Evolutionary conservation across 1,140 invertebrate genomes (phyloP), one percentile per base, ranked within the genome.

Genomic region (Heliconius eleuchia): DNA sequence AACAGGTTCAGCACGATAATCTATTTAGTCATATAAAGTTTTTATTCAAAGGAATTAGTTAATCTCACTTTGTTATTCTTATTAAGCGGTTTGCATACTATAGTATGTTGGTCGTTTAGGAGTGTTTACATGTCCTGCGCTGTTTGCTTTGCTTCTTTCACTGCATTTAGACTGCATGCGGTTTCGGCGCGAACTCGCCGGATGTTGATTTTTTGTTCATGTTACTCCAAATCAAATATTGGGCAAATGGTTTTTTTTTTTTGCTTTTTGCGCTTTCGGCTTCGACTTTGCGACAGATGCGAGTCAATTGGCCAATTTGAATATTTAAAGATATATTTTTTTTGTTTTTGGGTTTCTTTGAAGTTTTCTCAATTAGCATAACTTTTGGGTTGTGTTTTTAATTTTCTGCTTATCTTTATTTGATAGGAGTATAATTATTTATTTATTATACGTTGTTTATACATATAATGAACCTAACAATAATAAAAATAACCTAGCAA

Each of bases 61-160:
- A 30, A 66, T 4, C 11, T 30, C 1, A 11, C 27, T n/a, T 66
- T 66, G 30, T 66, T 66, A 27, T 30, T 23, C 60, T 66, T 66
- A 66, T 66, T 30, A 66, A 27, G 60, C 27, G 23, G 23, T 66
- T 66, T n/a, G 11, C 60, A 66, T 66, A 18, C 11, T 27, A 30
- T 66, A 66, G 60, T 66, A 78, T 84, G 30, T 84, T 81, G 81
- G 84, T 87, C 82, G 84, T 87, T 88, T 80, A 82, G 85, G 84
- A 89, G 86, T 91, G 90, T 93, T 92, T 92, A 91, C 91, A 91
- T 90, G 84, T 86, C 80, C 80, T 80, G 79, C 74, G 8, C 77
- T 91, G 86, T 91, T 92, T 90, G 88, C 84, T 86, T 90, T 89
- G 83, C 84, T 82, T 86, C 88, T 92, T 90, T 89, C 85, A 88